Evolutionary conservation across 2,888 invertebrate genomes (phyloP), one percentile per base, ranked within the genome.

Genomic region (Argyresthia albistria): DNA sequence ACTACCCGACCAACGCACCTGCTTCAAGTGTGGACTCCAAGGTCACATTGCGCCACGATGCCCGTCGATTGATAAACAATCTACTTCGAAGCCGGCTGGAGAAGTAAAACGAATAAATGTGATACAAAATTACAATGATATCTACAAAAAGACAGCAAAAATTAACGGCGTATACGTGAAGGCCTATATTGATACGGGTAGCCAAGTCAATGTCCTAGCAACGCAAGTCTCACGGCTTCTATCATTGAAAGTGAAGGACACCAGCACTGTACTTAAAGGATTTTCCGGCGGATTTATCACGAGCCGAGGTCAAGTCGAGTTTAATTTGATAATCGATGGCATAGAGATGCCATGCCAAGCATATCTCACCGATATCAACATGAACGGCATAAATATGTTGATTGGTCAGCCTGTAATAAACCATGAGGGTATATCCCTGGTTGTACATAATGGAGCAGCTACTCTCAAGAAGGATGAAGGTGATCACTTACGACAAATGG

Each of bases 1-100:
- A 8, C 10, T 39, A 12, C 59, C 62, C 2, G 60, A 62, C 12
- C 16, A 10, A 37, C 57, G 58, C 0, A 57, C 45, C 1, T 60
- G 60, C 15, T 60, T 47, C 36, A 60, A 59, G 47, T 60, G 60
- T 52, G 58, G 59, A 4, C 4, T 10, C 0, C 53, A 53, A 54
- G 60, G 60, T 0, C 60, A 62, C 43, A 57, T 62, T n/a, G 56
- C 59, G 0, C 43, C 53, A 12, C 53, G 54, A 36, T 59, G 58
- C 37, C 43, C 39, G 0, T 16, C 1, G 1, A 50, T 8, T 39
- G 35, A 3, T 46, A 4, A 35, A 45, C n/a, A 52, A 46, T 8
- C 10, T 39, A 39, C n/a, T 39, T 39, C 39, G 39, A 39, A 9
- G 10, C 9, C 10, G 9, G 8, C 9, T 39, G 39, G n/a, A 9